These are phyloP conservation scores for Falco novaeseelandiae DNA, from an alignment of 2,797 vertebrate genomes.

Conservation along the genomic window DNA sequence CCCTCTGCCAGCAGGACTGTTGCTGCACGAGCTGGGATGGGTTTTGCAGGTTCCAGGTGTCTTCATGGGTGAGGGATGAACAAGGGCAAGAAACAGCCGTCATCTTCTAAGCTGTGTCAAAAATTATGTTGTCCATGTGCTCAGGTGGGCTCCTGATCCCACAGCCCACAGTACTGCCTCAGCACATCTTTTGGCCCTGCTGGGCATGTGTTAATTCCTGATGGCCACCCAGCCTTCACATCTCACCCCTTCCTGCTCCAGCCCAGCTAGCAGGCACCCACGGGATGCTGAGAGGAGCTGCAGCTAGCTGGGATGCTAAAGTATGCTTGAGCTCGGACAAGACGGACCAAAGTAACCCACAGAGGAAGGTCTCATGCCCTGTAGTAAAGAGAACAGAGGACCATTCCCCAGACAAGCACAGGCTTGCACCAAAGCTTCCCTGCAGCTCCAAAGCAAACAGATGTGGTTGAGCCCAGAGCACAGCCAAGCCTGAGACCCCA, in stretches of 20 bases:
- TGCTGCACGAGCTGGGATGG: not conserved
- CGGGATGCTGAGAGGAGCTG: not conserved
- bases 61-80: not conserved
- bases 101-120: not conserved
- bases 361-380: not conserved
- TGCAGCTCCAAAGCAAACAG: fast-evolving
- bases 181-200: not conserved
- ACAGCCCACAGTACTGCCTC: not conserved
- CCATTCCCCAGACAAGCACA: not conserved
- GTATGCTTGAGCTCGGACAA: not conserved
- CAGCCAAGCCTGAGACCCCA: not conserved
- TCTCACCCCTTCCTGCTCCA: not conserved
- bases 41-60: not conserved
- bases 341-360: not conserved
- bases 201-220: not conserved
- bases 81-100: not conserved
- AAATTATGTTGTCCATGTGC: not conserved
- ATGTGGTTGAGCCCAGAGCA: not conserved
- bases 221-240: not conserved
- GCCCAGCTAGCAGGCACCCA: not conserved
- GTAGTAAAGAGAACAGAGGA: not conserved
- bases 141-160: not conserved
- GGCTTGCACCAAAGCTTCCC: not conserved
- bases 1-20: not conserved
- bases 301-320: not conserved